phyloP scores from a whole-genome alignment of 1,140 invertebrate genomes.

The Leptopilina clavipes region DNA sequence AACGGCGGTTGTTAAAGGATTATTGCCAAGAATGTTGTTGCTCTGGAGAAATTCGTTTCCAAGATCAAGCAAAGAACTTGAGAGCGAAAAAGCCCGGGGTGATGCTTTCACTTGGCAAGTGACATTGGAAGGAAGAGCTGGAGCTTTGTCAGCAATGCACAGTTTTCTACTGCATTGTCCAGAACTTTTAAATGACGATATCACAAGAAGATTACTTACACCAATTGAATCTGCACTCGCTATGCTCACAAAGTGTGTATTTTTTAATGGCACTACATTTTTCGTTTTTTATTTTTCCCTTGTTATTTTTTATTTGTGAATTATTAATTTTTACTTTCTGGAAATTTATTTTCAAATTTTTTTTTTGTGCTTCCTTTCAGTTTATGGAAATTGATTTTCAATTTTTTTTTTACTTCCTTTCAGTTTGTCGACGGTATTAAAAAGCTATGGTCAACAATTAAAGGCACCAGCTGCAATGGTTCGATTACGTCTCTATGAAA shows the following conservation, averaged over 20 bases:
- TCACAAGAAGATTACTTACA: conserved; percentile 88
- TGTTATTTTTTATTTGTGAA: conserved; percentile 44
- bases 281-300: conserved; percentile 53
- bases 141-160: conserved; percentile 95
- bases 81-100: conserved; percentile 96
- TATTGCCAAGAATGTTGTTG: conserved; percentile 93
- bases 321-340: not conserved
- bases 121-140: conserved; percentile 95
- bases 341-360: not conserved
- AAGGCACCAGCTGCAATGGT: conserved; percentile 96
- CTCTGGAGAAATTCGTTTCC: conserved; percentile 99
- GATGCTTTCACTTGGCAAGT: conserved; percentile 99
- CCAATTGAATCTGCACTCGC: conserved; percentile 96
- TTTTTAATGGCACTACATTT: conserved; percentile 29
- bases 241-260: conserved; percentile 92
- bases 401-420: too few species aligned
- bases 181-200: conserved; percentile 93
- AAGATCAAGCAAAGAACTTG: conserved; percentile 94
- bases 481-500: conserved; percentile 92
- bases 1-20: conserved; percentile 91
- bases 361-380: not conserved
- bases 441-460: conserved; percentile 93
- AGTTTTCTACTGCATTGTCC: conserved; percentile 94
- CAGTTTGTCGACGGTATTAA: conserved; percentile 89
- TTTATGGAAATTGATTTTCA: conserved; percentile 31